phyloP scores from a whole-genome alignment of 1,140 invertebrate species.

The Halesus radiatus region DNA sequence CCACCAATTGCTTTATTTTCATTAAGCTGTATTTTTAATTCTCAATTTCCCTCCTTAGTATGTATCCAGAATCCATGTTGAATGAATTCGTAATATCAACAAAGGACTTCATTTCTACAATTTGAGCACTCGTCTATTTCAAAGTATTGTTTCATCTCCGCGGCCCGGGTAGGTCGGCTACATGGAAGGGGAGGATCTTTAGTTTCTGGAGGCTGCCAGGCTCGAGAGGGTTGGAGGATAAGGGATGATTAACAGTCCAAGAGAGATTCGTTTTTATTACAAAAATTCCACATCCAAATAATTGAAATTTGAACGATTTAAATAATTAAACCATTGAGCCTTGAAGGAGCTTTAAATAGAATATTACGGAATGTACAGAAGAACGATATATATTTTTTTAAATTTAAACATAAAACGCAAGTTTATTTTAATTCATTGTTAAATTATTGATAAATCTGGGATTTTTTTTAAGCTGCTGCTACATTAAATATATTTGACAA shows the following conservation, averaged over 20 bases:
- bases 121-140: slow-evolving; percentile 4
- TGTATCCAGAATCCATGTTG: not conserved
- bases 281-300: slow-evolving; percentile 23
- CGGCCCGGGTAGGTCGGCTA: not conserved
- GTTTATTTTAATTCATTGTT: too few species aligned
- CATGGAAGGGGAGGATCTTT: slow-evolving; percentile 40
- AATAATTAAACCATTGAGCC: too few species aligned
- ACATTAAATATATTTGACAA: too few species aligned
- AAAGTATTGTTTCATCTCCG: slow-evolving; percentile 39
- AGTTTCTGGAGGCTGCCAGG: not conserved
- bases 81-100: slow-evolving; percentile 26
- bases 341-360: too few species aligned
- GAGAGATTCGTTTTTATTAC: slow-evolving; percentile 37
- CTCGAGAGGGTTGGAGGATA: slow-evolving; percentile 8
- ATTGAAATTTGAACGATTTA: not conserved
- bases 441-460: too few species aligned
- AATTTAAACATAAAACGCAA: too few species aligned
- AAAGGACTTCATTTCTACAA: slow-evolving; percentile 12
- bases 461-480: too few species aligned
- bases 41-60: not conserved
- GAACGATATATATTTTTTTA: too few species aligned
- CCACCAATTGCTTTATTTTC: too few species aligned
- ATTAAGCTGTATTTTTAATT: too few species aligned
- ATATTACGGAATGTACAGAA: too few species aligned
- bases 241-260: slow-evolving; percentile 38